Evolutionary conservation across 2,797 vertebrate genomes (phyloP), one percentile per base, ranked within the genome.

Genomic region (Sternotherus odoratus): DNA sequence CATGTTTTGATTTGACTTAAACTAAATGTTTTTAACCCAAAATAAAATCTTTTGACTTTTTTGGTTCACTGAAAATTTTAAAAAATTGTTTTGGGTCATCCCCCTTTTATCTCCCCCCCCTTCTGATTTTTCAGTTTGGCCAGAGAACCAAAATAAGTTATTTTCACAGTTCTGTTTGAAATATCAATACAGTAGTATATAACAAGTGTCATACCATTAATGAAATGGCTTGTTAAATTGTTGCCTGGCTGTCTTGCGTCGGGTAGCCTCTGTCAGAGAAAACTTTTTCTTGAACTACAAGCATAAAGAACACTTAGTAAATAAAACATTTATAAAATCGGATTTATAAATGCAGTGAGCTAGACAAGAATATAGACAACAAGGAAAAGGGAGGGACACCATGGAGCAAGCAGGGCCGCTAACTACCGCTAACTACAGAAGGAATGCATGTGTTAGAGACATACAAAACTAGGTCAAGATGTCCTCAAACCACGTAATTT

Each of bases 391-490:
- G 46, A 16, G 6, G 8, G 39, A 46, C 12, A 9, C 72, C 24
- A 30, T 48, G 26, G 19, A 69, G 19, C n/a, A 39, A 39, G n/a
- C 19, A 91, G 8, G 33, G 83, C 5, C 63, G 39, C n/a, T 82
- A 66, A n/a, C 54, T 83, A 53, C 5, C 63, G 39, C n/a, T 82
- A 66, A n/a, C 54, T 83, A 53, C 15, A 84, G 74, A 39, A 86
- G 50, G 92, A 93, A 30, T 21, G 8, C 26, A 36, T 79, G 80
- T 84, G 78, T 84, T 82, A 88, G 8, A 43, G 1, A 83, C 17
- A 86, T 2, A 1, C 21, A 82, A 26, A 96, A 94, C 24, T 79
- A 96, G 87, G 83, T 94, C 90, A 95, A 88, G 87, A 21, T 77
- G 36, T 87, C 24, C 46, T 80, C 81, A 92, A 54, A 82, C 13